Base-by-base conservation (phyloP, 2,113 vertebrate genomes). In the Thamnaconus septentrionalis region DNA sequence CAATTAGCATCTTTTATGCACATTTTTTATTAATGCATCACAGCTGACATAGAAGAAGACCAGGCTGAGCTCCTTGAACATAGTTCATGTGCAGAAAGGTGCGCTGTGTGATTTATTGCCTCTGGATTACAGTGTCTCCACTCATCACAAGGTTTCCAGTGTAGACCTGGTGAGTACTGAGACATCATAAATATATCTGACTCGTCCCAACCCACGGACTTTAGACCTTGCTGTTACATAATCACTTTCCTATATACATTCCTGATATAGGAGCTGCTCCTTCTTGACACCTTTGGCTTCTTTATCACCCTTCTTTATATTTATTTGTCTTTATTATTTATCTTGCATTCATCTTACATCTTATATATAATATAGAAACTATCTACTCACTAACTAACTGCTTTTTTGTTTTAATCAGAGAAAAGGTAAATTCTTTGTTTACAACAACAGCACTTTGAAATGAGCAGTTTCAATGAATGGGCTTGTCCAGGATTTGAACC, bases 181-280 rank as follows among this genome's bases (percentile, higher is more conserved):
- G 56, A 59, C 66, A 68, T 43, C 52, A 76, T 55, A 79, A 74
- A 83, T 56, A 72, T 41, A 9, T 71, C 41, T 62, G 59, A 69
- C 64, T 76, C 44, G 64, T 41, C 4, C 3, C 4, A 12, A 68
- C 62, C 71, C 43, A 62, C 64, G 50, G 39, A 80, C 64, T 48
- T 48, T 46, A 46, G 12, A 48, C 11, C 6, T 31, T 44, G 5
- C 11, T 56, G 49, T 74, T 66, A 50, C 60, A 49, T 58, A 71
- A 76, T 54, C 3, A 6, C 3, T 8, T 8, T 43, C 41, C n/a
- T 53, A 61, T 46, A 55, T 12, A 43, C 3, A 10, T 4, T 50
- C 7, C 49, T 31, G 31, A 10, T 58, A 60, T 31, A 61, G 57
- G 41, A 42, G 6, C 3, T 11, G 12, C 3, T 2, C 9, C 31